Percentiles rank a stretch among this genome's conserved stretches.
phyloP scores from a whole-genome alignment of 1,140 invertebrate genomes.

The Ooceraea biroi region DNA sequence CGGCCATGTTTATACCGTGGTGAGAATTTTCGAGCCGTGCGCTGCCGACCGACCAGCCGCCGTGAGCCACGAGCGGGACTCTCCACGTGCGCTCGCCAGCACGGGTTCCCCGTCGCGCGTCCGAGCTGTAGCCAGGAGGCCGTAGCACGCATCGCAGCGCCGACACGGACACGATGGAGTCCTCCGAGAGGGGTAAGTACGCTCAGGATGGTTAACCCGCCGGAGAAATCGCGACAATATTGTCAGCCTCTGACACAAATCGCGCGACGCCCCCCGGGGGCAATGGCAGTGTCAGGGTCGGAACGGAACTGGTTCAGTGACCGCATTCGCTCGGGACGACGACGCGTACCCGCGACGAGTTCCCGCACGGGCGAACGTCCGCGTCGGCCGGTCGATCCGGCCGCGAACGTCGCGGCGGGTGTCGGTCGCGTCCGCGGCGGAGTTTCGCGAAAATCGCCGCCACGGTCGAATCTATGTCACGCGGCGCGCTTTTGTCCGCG shows the following conservation, averaged over 20 bases:
- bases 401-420: constrained; percentile 35
- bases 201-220: constrained; percentile 15
- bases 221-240: constrained; percentile 74
- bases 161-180: constrained; percentile 78
- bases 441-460: constrained; percentile 58
- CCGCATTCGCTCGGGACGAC: constrained; percentile 77
- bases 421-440: constrained; percentile 12
- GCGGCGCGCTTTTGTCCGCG: constrained; percentile 74
- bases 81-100: constrained; percentile 43
- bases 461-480: constrained; percentile 79
- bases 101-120: constrained; percentile 9
- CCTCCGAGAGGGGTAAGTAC: constrained; percentile 84
- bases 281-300: constrained; percentile 86
- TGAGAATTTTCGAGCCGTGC: constrained; percentile 74
- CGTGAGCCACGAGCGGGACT: constrained; percentile 50
- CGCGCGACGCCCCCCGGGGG: constrained; percentile 75
- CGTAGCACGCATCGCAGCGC: constrained; percentile 33
- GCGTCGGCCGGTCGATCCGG: neutral
- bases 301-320: constrained; percentile 85
- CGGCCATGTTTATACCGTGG: constrained; percentile 85
- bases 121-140: neutral
- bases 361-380: neutral
- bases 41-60: constrained; percentile 39
- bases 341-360: constrained; percentile 16
- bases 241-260: constrained; percentile 81